Evolutionary conservation across 1,140 invertebrate genomes (phyloP).

Genomic region (Coelopa frigida): DNA sequence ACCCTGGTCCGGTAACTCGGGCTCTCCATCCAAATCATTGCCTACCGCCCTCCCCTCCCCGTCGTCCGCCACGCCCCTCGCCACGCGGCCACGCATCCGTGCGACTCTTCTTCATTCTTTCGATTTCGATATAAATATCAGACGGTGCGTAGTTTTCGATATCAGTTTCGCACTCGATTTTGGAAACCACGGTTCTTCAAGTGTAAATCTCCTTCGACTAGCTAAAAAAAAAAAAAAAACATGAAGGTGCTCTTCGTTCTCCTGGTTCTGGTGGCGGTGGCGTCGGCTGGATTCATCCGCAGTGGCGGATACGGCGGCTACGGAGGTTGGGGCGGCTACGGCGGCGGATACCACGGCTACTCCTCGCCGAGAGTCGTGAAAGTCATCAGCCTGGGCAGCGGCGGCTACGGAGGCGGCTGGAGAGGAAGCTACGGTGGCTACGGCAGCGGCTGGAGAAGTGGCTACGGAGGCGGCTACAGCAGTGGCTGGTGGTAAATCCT

Average conservation of each 20-base stretch:
- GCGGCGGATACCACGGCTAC: slow-evolving; percentile 10
- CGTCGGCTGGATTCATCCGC: slow-evolving; percentile 27
- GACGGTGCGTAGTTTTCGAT: too few species aligned
- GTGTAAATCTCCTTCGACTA: too few species aligned
- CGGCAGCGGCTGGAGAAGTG: slow-evolving; percentile 9
- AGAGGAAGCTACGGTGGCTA: slow-evolving; percentile 8
- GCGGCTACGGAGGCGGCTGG: slow-evolving; percentile 15
- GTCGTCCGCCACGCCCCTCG: too few species aligned
- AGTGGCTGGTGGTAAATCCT: slow-evolving; percentile 18
- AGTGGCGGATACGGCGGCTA: slow-evolving; percentile 12
- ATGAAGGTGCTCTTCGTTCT: slow-evolving; percentile 34
- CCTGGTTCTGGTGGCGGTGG: slow-evolving; percentile 26
- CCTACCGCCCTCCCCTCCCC: too few species aligned
- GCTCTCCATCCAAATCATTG: too few species aligned
- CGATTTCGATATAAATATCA: too few species aligned
- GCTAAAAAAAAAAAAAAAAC: neutral
- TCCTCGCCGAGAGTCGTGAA: slow-evolving; percentile 10
- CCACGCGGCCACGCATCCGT: too few species aligned
- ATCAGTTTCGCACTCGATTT: too few species aligned
- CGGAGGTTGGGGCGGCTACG: slow-evolving; percentile 10
- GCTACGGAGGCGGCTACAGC: slow-evolving; percentile 2
- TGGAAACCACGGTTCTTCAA: too few species aligned
- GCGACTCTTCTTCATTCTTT: too few species aligned
- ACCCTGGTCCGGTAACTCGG: too few species aligned
- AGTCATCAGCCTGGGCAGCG: slow-evolving; percentile 13